Conservation (phyloP, 1,140 invertebrate species). For the Aphaenogaster ashmeadi region DNA sequence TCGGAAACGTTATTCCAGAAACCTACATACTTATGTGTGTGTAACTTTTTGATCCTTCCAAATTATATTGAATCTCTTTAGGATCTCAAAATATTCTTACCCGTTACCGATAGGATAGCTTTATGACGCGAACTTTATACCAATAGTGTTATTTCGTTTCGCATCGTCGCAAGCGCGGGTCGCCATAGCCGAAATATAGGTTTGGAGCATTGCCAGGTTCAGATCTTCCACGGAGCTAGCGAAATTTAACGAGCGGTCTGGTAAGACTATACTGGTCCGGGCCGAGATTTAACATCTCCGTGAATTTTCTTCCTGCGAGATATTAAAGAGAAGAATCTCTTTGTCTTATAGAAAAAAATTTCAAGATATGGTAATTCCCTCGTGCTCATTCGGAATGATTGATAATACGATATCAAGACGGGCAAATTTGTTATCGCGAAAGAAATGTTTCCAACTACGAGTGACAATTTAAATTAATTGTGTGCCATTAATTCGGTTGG, state of each 20-base stretch:
- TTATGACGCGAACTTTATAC: neutral
- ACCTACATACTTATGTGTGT: neutral
- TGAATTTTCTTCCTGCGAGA: constrained; percentile 50
- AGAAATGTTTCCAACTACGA: constrained; percentile 14
- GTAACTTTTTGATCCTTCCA: neutral
- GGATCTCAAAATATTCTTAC: neutral
- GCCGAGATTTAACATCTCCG: constrained; percentile 63
- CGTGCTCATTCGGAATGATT: neutral
- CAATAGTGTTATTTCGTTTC: constrained; percentile 71
- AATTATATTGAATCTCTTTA: neutral
- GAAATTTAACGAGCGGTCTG: constrained; percentile 76
- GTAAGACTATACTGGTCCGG: constrained; percentile 29
- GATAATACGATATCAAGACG: constrained; percentile 1
- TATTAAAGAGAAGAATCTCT: constrained; percentile 17
- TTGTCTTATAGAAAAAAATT: constrained; percentile 6
- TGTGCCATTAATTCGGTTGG: neutral
- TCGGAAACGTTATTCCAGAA: neutral
- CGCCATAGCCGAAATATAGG: constrained; percentile 67
- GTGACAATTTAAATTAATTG: constrained; percentile 25
- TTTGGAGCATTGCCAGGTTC: constrained; percentile 73
- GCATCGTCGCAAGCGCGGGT: constrained; percentile 66
- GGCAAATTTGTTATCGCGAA: neutral
- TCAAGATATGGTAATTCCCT: neutral
- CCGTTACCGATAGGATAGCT: neutral
- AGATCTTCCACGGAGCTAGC: constrained; percentile 70